phyloP scores from a whole-genome alignment of 2,113 vertebrate genomes.

The Cariama cristata region DNA sequence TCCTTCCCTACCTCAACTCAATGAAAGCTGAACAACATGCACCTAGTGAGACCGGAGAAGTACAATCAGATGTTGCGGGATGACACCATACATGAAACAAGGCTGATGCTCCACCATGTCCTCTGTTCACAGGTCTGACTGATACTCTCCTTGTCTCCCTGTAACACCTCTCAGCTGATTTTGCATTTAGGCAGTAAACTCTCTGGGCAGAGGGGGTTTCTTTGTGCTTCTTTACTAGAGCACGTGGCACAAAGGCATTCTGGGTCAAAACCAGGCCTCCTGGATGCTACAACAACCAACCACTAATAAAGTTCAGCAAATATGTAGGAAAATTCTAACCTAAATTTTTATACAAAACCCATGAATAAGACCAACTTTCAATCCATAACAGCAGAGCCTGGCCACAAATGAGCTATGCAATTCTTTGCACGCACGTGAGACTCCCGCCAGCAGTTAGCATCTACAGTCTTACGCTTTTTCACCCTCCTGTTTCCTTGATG shows the following conservation, averaged over 20 bases:
- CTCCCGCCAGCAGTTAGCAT: background rate
- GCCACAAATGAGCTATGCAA: background rate
- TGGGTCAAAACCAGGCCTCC: background rate
- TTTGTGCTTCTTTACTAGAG: background rate
- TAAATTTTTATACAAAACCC: background rate
- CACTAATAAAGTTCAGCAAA: background rate
- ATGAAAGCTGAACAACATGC: background rate
- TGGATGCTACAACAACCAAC: background rate
- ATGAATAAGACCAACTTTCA: background rate
- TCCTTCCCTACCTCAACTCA: background rate
- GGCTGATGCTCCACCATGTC: background rate
- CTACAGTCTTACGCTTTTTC: background rate
- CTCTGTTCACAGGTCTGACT: background rate
- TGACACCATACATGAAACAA: background rate
- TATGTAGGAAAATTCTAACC: background rate
- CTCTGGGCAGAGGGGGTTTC: background rate
- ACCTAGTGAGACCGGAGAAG: background rate
- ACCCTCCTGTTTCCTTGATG: background rate
- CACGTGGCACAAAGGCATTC: background rate
- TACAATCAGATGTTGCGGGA: background rate
- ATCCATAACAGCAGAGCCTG: background rate
- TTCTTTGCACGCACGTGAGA: background rate
- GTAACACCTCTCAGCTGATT: background rate
- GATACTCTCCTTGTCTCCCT: background rate
- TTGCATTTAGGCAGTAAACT: background rate